Percentiles rank a stretch among this genome's conserved stretches.
Evolutionary conservation across 2,797 vertebrate species (phyloP).

Genomic region (Gastrophryne carolinensis): DNA sequence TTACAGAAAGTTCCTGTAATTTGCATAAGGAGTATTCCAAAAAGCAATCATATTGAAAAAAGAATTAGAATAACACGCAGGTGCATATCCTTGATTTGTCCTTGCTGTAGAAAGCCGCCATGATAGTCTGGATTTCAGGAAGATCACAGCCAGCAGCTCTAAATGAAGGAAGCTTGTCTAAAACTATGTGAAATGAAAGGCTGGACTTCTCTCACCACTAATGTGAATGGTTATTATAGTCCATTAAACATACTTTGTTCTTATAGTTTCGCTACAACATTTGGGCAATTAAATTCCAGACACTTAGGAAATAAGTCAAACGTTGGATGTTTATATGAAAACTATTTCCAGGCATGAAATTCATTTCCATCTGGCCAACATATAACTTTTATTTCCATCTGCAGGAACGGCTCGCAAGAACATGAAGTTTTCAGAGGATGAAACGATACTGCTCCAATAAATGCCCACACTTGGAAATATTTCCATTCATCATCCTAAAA

Average conservation of each 20-base stretch:
- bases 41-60: too few relatives aligned
- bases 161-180: too few relatives aligned
- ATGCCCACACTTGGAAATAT: slow-evolving; percentile 37
- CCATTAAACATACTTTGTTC: slow-evolving; percentile 1
- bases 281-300: slow-evolving; percentile 42
- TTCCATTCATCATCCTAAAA: slow-evolving; percentile 33
- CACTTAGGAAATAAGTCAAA: slow-evolving; percentile 46
- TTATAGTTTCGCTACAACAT: slow-evolving; percentile 35
- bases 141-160: too few relatives aligned
- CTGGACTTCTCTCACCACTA: background rate
- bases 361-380: slow-evolving; percentile 46
- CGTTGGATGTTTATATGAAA: slow-evolving; percentile 49
- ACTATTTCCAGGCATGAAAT: slow-evolving; percentile 50
- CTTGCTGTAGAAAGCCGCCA: too few relatives aligned
- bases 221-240: background rate
- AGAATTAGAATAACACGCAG: too few relatives aligned
- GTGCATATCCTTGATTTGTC: too few relatives aligned
- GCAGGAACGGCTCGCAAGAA: slow-evolving; percentile 29
- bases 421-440: slow-evolving; percentile 31
- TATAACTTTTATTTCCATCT: slow-evolving; percentile 47
- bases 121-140: too few relatives aligned
- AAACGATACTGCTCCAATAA: slow-evolving; percentile 40
- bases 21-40: too few relatives aligned
- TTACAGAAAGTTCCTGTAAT: too few relatives aligned
- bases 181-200: too few relatives aligned